phyloP scores from a whole-genome alignment of 2,113 vertebrate genomes.

The Monopterus albus region DNA sequence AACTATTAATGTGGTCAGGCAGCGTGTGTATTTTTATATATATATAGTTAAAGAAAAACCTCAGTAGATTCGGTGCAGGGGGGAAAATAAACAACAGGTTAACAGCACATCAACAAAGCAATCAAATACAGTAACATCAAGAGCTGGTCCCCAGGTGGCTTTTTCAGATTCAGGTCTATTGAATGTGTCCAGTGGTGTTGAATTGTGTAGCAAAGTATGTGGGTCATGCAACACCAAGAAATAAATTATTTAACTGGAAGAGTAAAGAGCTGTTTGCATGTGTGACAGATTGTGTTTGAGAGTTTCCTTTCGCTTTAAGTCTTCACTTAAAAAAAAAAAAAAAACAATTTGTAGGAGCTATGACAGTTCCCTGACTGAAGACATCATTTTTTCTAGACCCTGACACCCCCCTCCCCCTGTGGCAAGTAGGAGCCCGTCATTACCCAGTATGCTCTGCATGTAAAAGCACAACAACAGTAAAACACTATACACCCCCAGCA shows the following conservation, averaged over 20 bases:
- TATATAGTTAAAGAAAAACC: neutral
- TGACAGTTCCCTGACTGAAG: conserved; percentile 48
- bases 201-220: conserved; percentile 14
- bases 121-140: neutral
- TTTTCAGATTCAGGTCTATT: neutral
- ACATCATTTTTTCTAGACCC: conserved; percentile 39
- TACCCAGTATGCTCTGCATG: conserved; percentile 39
- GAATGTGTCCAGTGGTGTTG: neutral
- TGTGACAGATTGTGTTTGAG: conserved; percentile 10
- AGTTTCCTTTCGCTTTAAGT: conserved; percentile 23
- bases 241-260: conserved; percentile 26
- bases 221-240: conserved; percentile 2
- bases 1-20: no score
- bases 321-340: conserved; percentile 41
- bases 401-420: no score
- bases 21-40: no score
- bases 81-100: neutral
- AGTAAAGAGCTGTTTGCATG: conserved; percentile 7
- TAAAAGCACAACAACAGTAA: conserved; percentile 34
- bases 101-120: neutral
- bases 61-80: neutral
- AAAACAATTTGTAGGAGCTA: conserved; percentile 34
- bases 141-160: neutral
- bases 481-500: conserved; percentile 11
- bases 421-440: no score